A percentile compares a stretch with the other conserved stretches of the same genome.
Evolutionary conservation across 2,113 vertebrate genomes (phyloP).

Genomic region (Corynorhinus townsendii): DNA sequence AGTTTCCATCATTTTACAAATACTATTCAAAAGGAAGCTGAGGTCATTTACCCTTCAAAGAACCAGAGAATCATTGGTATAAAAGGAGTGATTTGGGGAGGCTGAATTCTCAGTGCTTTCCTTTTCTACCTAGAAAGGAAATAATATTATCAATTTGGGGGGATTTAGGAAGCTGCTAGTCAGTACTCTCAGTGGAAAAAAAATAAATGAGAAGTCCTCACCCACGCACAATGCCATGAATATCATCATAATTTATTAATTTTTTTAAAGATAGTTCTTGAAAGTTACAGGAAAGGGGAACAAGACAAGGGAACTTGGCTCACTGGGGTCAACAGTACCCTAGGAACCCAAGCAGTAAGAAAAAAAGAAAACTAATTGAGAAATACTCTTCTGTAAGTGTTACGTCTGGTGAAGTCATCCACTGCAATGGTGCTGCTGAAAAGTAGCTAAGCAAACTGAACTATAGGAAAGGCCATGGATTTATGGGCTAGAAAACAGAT

Average conservation of each 20-base stretch:
- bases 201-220: neutral
- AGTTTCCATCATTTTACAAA: constrained; percentile 34
- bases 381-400: neutral
- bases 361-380: neutral
- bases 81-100: constrained; percentile 10
- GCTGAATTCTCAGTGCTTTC: neutral
- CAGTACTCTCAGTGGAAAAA: neutral
- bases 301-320: neutral
- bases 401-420: neutral
- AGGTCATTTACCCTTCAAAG: constrained; percentile 40
- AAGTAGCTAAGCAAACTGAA: neutral
- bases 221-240: neutral
- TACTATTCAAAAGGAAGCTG: constrained; percentile 1
- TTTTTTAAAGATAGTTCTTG: neutral
- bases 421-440: neutral
- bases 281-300: neutral
- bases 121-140: constrained; percentile 34
- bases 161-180: neutral
- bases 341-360: neutral
- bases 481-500: neutral
- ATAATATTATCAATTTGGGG: neutral
- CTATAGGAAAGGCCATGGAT: neutral
- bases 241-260: neutral
- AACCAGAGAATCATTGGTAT: neutral
- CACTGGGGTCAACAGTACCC: neutral